Evolutionary conservation across 2,113 vertebrate genomes (phyloP).

Genomic region (Pica pica): DNA sequence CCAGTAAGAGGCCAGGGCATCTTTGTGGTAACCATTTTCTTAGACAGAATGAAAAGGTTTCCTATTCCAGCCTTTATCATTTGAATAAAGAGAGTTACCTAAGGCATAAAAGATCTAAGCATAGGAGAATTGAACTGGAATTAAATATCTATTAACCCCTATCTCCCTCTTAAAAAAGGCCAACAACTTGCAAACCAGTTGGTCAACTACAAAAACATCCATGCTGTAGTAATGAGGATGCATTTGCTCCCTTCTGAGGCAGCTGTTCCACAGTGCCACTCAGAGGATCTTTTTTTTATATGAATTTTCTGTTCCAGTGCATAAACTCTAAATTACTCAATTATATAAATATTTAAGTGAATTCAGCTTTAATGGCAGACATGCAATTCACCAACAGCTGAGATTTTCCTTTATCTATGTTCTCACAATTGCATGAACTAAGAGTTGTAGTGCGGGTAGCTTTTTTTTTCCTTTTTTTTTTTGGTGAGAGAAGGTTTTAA

Average conservation of each 20-base stretch:
- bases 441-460: not conserved
- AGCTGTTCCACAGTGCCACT: not conserved
- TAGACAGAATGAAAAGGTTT: not conserved
- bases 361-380: not conserved
- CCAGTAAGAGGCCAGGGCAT: not conserved
- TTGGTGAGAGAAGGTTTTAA: not conserved
- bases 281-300: not conserved
- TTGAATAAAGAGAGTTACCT: not conserved
- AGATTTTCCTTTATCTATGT: not conserved
- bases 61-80: not conserved
- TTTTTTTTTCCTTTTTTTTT: too few relatives aligned
- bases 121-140: not conserved
- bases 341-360: not conserved
- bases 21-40: not conserved
- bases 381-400: not conserved
- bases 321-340: not conserved
- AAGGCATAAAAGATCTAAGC: not conserved
- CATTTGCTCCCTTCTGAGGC: not conserved
- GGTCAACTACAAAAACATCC: not conserved
- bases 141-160: not conserved
- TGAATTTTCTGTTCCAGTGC: not conserved
- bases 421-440: not conserved
- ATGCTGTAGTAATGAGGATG: not conserved
- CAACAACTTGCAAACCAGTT: not conserved
- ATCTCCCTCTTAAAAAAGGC: not conserved